phyloP scores from a whole-genome alignment of 2,888 invertebrate species.

The Sinodicranocentrus sp. region DNA sequence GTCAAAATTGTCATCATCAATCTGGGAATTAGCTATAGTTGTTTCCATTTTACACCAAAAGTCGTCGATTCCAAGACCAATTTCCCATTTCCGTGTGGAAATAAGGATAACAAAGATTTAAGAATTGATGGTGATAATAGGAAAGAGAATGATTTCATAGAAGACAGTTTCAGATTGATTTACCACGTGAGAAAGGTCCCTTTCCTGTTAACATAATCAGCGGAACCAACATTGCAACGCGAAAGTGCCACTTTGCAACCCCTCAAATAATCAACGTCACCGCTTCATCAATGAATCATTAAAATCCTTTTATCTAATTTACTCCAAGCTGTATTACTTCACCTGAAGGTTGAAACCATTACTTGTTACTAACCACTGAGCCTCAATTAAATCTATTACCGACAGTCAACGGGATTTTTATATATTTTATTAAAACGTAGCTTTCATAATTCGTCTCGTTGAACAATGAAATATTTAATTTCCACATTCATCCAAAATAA shows the following conservation, averaged over 20 bases:
- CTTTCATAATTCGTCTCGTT: background rate
- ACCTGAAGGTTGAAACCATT: too few relatives aligned
- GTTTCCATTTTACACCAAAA: background rate
- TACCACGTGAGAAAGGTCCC: too few relatives aligned
- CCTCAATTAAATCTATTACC: background rate
- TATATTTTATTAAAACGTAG: background rate
- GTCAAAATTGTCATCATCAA: constrained; percentile 12
- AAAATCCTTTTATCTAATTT: background rate
- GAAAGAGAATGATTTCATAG: too few relatives aligned
- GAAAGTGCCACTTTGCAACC: background rate
- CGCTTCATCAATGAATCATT: background rate
- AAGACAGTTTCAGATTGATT: too few relatives aligned
- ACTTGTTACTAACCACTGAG: background rate
- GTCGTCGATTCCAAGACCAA: background rate
- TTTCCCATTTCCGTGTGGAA: background rate
- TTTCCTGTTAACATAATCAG: too few relatives aligned
- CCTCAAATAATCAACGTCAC: background rate
- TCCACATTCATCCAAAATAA: too few relatives aligned
- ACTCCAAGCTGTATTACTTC: too few relatives aligned
- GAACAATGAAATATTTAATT: background rate
- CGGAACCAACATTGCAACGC: too few relatives aligned
- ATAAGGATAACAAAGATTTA: background rate
- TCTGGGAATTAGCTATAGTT: constrained; percentile 11
- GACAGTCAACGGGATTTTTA: too few relatives aligned
- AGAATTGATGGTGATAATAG: background rate